Evolutionary conservation across 2,888 invertebrate genomes (phyloP), one percentile per base, ranked within the genome.

Genomic region (Tenthredo mesomela): DNA sequence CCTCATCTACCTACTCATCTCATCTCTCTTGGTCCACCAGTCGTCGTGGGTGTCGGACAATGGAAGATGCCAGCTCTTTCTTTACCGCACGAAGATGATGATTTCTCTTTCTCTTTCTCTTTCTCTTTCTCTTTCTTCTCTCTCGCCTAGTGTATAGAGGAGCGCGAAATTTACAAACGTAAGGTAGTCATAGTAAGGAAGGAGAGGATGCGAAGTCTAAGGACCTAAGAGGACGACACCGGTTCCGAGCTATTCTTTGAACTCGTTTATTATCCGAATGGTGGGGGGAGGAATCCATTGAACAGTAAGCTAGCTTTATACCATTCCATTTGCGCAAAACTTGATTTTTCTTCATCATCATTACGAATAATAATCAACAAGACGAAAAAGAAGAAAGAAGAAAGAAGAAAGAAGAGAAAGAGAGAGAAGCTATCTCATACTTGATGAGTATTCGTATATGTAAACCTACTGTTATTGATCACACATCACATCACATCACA

Each of bases 1-100:
- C 84, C 84, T 84, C 78, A 86, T 84, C 84, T 71, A 75, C 58
- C 80, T 84, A 78, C 85, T 77, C 80, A 65, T 73, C 47, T 84
- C 82, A 85, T 25, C 78, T 73, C 50, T 85, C 84, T 85, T 25
- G 29, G 58, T 58, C 33, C 80, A 80, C 58, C 80, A 12, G 47
- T 61, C 47, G 61, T 61, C 78, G 84, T 78, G 84, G 77, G 84
- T 78, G 84, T 77, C 67, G 84, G 65, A 84, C 84, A 84, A 84
- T 84, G 84, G 84, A 67, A 78, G 43, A 77, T 21, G 54, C 84
- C 33, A 61, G 37, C 37, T 40, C 84, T 84, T 54, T 77, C 71
- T 77, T 61, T 77, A 7, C 21, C 77, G 3, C 18, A n/a, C n/a
- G 6, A n/a, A 37, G 54, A 54, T 6, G 54, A 54, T 54, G n/a